Conservation (phyloP, 2,888 invertebrate genomes). For the Plemyria rubiginata region DNA sequence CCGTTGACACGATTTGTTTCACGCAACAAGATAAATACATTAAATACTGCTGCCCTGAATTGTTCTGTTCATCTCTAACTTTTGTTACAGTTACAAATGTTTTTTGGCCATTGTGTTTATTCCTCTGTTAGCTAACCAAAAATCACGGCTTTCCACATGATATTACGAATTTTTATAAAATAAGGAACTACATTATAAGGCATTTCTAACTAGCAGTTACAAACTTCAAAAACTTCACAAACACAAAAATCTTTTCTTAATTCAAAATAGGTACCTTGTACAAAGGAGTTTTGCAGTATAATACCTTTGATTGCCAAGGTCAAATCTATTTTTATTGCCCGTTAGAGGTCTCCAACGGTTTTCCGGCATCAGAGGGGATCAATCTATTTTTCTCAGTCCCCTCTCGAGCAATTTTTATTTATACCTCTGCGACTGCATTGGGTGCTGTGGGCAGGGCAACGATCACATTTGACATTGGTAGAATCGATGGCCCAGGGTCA, state of each 20-base stretch:
- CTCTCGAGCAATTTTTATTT: constrained; percentile 41
- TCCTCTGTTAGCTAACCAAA: no score
- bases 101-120: no score
- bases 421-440: constrained; percentile 29
- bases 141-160: no score
- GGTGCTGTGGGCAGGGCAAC: constrained; percentile 26
- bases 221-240: no score
- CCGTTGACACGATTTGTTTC: constrained; percentile 31
- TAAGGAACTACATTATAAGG: no score
- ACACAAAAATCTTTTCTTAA: no score
- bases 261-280: background rate
- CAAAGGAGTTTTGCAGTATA: background rate
- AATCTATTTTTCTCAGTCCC: constrained; percentile 37
- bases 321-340: constrained; percentile 30
- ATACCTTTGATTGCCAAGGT: constrained; percentile 25
- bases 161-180: no score
- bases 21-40: constrained; percentile 28
- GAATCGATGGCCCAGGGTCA: constrained; percentile 22
- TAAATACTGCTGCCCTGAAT: no score
- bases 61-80: no score
- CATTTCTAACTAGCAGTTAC: no score
- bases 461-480: constrained; percentile 41
- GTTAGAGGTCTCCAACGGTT: constrained; percentile 28
- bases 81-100: no score
- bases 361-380: constrained; percentile 38